A percentile compares a stretch with the other conserved stretches of the same genome.
Evolutionary conservation across 2,888 invertebrate species (phyloP).

Genomic region (Polydesmus complanatus): DNA sequence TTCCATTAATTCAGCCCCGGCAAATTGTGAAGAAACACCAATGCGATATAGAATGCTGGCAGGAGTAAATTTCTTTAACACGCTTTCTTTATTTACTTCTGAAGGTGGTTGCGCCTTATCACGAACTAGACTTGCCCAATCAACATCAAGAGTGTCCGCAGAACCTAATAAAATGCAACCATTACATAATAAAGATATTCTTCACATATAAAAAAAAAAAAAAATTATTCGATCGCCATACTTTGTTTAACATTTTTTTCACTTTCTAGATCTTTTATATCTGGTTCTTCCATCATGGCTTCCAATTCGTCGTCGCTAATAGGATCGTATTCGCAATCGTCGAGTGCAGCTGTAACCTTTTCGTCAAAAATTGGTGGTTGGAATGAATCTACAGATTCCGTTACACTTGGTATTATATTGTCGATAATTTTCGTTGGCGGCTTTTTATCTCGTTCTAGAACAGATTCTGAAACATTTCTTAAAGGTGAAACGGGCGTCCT

Average conservation of each 20-base stretch:
- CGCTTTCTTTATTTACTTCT: conserved; percentile 38
- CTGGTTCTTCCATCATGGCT: conserved; percentile 16
- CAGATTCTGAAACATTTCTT: background rate
- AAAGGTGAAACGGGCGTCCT: background rate
- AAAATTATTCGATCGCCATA: background rate
- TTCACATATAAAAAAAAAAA: background rate
- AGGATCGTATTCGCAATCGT: conserved; percentile 15
- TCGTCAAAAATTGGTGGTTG: background rate
- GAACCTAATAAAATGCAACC: conserved; percentile 40
- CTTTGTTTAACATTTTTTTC: background rate
- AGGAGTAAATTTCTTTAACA: conserved; percentile 65
- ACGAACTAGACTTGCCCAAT: conserved; percentile 68
- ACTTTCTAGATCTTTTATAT: conserved; percentile 3
- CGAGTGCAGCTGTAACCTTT: background rate
- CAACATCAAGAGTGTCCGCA: conserved; percentile 86
- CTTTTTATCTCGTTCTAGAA: background rate
- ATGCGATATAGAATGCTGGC: conserved; percentile 62
- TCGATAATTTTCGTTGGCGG: background rate
- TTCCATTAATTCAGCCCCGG: conserved; percentile 48
- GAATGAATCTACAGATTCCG: background rate
- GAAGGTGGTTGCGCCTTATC: conserved; percentile 23
- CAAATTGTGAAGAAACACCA: conserved; percentile 63
- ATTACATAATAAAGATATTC: background rate
- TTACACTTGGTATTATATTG: background rate
- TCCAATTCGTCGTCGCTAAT: conserved; percentile 18